Conservation (phyloP, 1,140 invertebrate genomes). For the Ceratina australensis region DNA sequence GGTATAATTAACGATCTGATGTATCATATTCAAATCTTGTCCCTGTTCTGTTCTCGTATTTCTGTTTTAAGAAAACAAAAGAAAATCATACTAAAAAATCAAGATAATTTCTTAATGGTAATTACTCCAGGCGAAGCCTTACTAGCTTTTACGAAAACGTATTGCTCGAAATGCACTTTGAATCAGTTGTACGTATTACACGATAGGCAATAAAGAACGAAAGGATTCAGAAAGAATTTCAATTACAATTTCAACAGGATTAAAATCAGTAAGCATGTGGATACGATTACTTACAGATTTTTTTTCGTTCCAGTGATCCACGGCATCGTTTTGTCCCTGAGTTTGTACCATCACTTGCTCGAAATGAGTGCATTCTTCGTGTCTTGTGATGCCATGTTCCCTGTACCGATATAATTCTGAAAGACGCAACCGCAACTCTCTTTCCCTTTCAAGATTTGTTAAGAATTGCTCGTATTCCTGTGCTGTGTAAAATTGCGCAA, state of each 20-base stretch:
- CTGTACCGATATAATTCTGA: conserved; percentile 91
- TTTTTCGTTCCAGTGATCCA: conserved; percentile 78
- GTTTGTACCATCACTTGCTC: conserved; percentile 83
- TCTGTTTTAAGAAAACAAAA: too few species aligned
- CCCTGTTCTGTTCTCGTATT: not conserved
- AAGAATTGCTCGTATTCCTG: conserved; percentile 90
- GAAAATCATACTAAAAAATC: not conserved
- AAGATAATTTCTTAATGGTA: not conserved
- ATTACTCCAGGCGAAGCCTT: not conserved
- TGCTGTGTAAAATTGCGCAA: conserved; percentile 92
- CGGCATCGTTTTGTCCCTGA: conserved; percentile 71
- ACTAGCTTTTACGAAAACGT: conserved; percentile 52
- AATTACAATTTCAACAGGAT: conserved; percentile 13
- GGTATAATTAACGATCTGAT: conserved; percentile 47
- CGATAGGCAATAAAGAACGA: not conserved
- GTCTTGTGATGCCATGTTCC: conserved; percentile 88
- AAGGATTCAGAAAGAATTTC: not conserved
- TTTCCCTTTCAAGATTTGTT: conserved; percentile 88
- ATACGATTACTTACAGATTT: conserved; percentile 82
- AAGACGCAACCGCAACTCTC: conserved; percentile 89
- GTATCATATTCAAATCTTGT: not conserved
- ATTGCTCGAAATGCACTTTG: not conserved
- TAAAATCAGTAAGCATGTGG: conserved; percentile 15
- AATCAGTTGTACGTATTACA: conserved; percentile 4
- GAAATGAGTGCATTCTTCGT: conserved; percentile 91